Percentiles rank a stretch among this genome's conserved stretches.
These are phyloP conservation scores for Nothocercus julius DNA, from an alignment of 2,113 vertebrate species.

Conservation along the genomic window DNA sequence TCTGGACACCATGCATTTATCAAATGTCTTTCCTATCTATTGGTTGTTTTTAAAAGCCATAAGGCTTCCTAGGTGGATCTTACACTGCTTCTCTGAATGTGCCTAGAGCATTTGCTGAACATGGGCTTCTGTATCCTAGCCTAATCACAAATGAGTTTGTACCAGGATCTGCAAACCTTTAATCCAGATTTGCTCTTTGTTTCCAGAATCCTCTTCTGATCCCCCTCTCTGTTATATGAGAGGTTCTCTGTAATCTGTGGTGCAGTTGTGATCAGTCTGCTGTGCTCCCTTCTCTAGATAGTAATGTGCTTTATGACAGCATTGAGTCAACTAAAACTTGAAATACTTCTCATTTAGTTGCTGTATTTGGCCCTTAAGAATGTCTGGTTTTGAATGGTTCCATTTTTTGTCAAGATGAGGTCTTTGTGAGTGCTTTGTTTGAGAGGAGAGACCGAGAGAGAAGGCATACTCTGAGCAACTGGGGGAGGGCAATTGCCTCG, in stretches of 20 bases:
- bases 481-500: neutral
- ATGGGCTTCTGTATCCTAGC: neutral
- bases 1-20: neutral
- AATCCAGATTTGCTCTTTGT: neutral
- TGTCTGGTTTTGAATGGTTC: neutral
- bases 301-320: neutral
- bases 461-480: neutral
- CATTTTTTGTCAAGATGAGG: neutral
- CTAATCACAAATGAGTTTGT: neutral
- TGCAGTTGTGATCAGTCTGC: neutral
- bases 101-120: neutral
- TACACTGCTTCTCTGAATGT: neutral
- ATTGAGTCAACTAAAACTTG: neutral
- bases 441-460: neutral
- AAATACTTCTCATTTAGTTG: neutral
- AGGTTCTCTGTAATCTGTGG: neutral
- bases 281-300: neutral
- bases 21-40: neutral
- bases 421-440: neutral
- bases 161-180: neutral
- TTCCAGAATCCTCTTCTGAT: neutral
- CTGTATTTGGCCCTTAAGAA: neutral
- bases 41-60: neutral
- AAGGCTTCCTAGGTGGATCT: neutral
- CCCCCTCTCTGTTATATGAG: neutral